Conservation (phyloP, 2,888 invertebrate species). For the Steinernema scapterisci region DNA sequence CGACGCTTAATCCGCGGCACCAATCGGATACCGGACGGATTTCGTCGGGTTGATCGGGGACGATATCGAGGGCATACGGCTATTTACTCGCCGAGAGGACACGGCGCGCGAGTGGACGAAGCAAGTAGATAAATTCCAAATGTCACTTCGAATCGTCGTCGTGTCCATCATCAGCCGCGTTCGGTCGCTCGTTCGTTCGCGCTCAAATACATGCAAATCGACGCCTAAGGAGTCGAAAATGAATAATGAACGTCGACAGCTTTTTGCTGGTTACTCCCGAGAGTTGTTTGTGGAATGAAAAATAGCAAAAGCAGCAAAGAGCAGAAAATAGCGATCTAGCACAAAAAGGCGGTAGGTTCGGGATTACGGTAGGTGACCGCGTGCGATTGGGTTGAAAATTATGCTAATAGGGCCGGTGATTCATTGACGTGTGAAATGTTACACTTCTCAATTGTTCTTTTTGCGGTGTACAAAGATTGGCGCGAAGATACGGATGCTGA, state of each 20-base stretch:
- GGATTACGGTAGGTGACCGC: conserved; percentile 16
- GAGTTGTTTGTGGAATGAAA: too few species aligned
- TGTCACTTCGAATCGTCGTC: conserved; percentile 28
- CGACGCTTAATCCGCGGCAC: conserved; percentile 9
- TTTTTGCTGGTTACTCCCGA: background rate
- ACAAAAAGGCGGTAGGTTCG: conserved; percentile 26
- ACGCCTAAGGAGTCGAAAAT: conserved; percentile 32
- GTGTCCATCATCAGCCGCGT: conserved; percentile 27
- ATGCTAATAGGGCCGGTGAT: conserved; percentile 15
- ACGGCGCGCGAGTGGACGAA: conserved; percentile 5
- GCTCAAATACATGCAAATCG: conserved; percentile 33
- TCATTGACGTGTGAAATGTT: conserved; percentile 25
- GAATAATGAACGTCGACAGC: conserved; percentile 32
- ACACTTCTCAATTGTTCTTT: conserved; percentile 18
- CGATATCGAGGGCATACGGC: conserved; percentile 24
- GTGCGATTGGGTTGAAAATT: background rate
- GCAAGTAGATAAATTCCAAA: conserved; percentile 30
- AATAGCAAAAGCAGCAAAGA: background rate
- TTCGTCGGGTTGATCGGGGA: background rate
- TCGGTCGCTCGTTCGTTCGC: conserved; percentile 21
- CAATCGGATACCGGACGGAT: conserved; percentile 26
- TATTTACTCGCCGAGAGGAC: background rate
- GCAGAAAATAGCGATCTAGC: conserved; percentile 29
- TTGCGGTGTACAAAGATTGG: conserved; percentile 11
- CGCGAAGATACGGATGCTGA: background rate